Percentiles rank a stretch among this genome's conserved stretches.
These are phyloP conservation scores for Diabrotica virgifera DNA, from an alignment of 1,140 invertebrate species.

Conservation along the genomic window DNA sequence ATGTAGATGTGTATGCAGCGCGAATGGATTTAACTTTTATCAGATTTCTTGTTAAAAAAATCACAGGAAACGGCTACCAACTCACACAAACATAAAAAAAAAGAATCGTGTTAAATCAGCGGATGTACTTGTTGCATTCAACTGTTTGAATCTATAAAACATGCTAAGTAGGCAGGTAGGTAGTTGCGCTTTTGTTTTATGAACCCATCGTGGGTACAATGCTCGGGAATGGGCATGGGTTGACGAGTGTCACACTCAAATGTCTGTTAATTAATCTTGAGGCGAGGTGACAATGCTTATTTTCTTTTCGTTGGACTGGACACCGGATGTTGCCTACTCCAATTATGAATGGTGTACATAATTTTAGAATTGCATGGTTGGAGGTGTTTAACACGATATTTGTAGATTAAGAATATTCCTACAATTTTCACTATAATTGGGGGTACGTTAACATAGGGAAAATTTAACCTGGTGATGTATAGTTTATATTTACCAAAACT, in stretches of 20 bases:
- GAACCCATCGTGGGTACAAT: neutral
- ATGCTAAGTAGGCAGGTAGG: constrained; percentile 11
- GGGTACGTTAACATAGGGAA: too few relatives aligned
- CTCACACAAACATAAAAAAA: neutral
- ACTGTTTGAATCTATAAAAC: constrained; percentile 7
- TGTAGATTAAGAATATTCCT: too few relatives aligned
- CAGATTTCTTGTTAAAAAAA: constrained; percentile 7
- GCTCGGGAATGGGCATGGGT: neutral
- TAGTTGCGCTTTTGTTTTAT: neutral
- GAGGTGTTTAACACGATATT: too few relatives aligned
- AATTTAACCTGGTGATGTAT: too few relatives aligned
- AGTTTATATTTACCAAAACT: too few relatives aligned
- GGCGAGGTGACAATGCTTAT: too few relatives aligned
- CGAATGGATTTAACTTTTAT: too few relatives aligned
- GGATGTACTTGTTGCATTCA: constrained; percentile 14
- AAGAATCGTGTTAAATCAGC: constrained; percentile 4
- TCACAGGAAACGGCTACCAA: constrained; percentile 7
- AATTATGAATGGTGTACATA: too few relatives aligned
- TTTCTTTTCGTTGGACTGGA: neutral
- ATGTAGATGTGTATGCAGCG: too few relatives aligned
- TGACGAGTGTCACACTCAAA: neutral
- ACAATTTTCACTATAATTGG: too few relatives aligned
- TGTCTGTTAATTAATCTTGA: neutral
- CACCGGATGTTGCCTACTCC: neutral
- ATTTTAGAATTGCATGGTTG: too few relatives aligned